A percentile compares a stretch with the other conserved stretches of the same genome.
Conservation (phyloP, 2,797 vertebrate species). For the Moxostoma hubbsi region DNA sequence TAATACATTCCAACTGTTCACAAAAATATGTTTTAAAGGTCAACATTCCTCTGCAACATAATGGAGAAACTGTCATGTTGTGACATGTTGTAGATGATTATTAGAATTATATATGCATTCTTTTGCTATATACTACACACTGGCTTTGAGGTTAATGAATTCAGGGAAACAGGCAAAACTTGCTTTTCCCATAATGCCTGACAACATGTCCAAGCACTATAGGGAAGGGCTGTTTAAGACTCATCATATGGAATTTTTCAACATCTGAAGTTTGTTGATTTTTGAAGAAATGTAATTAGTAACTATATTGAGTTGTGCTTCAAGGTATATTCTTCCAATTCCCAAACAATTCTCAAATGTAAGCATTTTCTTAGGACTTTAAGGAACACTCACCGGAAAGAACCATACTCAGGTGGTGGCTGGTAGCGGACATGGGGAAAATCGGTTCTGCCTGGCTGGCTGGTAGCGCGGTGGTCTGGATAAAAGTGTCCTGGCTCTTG, state of each 20-base stretch:
- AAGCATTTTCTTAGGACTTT: conserved; percentile 1
- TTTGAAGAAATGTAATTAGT: too few relatives aligned
- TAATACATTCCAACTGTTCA: conserved; percentile 38
- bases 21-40: conserved; percentile 46
- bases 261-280: background rate
- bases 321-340: background rate
- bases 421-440: conserved; percentile 93
- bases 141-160: conserved; percentile 53
- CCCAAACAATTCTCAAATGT: conserved; percentile 1
- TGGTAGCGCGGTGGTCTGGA: conserved; percentile 84
- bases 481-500: conserved; percentile 87
- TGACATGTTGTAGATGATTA: conserved; percentile 62
- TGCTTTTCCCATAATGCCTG: conserved; percentile 58
- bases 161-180: conserved; percentile 64
- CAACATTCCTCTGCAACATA: conserved; percentile 60
- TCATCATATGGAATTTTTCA: conserved; percentile 10
- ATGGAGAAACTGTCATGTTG: conserved; percentile 60
- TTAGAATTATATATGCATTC: conserved; percentile 59
- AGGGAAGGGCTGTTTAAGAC: conserved; percentile 55
- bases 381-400: conserved; percentile 85
- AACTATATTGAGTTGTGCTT: background rate
- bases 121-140: conserved; percentile 59
- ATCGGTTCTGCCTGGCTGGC: conserved; percentile 85
- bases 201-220: conserved; percentile 54
- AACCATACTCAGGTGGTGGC: conserved; percentile 95